Conservation (phyloP, 2,888 invertebrate species). For the Ennomos quercinarius region DNA sequence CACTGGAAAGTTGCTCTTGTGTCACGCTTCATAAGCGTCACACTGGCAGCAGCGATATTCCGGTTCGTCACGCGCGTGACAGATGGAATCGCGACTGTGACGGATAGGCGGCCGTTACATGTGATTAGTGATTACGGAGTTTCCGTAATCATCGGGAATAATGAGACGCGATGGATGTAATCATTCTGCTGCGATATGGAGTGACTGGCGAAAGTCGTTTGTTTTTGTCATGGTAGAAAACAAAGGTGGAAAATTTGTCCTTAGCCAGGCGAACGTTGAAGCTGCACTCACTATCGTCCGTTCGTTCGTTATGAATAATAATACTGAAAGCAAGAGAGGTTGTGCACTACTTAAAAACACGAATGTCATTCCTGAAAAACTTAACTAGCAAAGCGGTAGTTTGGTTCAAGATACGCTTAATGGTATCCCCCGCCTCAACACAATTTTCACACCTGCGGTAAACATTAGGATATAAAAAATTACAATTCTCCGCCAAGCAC, state of each 20-base stretch:
- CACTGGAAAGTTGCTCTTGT: slow-evolving; percentile 45
- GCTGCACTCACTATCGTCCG: no score
- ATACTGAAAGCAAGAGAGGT: no score
- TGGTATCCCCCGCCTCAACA: no score
- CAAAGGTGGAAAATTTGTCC: background rate
- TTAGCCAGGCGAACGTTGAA: no score
- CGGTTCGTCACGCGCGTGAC: slow-evolving; percentile 61
- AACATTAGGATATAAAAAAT: no score
- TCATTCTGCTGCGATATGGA: slow-evolving; percentile 35
- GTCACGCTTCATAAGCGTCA: slow-evolving; percentile 26
- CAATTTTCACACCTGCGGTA: no score
- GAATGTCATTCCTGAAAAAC: no score
- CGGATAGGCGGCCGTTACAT: slow-evolving; percentile 69
- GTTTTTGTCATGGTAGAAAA: slow-evolving; percentile 20
- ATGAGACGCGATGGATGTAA: slow-evolving; percentile 60
- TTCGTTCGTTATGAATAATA: no score
- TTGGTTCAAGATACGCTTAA: no score
- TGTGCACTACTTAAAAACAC: no score
- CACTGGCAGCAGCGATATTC: slow-evolving; percentile 35
- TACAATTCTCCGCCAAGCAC: no score
- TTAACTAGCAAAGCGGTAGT: no score
- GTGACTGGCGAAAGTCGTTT: slow-evolving; percentile 32
- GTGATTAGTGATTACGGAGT: slow-evolving; percentile 77
- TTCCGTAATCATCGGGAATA: slow-evolving; percentile 72
- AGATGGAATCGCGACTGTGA: slow-evolving; percentile 71